Evolutionary conservation across 2,797 vertebrate genomes (phyloP), one percentile per base, ranked within the genome.

Genomic region (Anableps anableps): DNA sequence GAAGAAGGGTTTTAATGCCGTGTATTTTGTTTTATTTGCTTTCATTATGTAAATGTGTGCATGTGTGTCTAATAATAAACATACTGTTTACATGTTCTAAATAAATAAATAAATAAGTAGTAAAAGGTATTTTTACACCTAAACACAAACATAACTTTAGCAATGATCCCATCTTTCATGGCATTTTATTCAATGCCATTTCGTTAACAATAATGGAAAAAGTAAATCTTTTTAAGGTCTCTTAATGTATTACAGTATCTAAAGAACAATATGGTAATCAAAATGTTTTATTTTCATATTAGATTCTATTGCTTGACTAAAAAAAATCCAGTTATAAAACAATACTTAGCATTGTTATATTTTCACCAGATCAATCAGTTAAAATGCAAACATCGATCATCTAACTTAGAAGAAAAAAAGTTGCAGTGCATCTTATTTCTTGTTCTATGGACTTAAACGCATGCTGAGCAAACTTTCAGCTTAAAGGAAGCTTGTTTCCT

Each of bases 401-500:
- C 5, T n/a, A 29, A 38, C 10, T 62, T 13, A 26, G 34, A 0
- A 26, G 51, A 2, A 1, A 23, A 14, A 68, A 68, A 38, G 64
- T 36, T 66, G 7, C 62, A 21, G 34, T 13, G 10, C 0, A 41
- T 6, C 64, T 68, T 23, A 38, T 23, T 11, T 41, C 21, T 26
- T 68, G 7, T 66, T 21, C 4, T 66, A 21, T 36, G 34, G 36
- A 36, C 62, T 21, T 36, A 66, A 11, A 66, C 62, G 11, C 1
- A 19, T 72, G 16, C 5, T 9, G 38, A 64, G 10, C 26, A 23
- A 34, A 51, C 0, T 45, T 31, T n/a, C n/a, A 58, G 16, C 0
- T 17, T 26, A 55, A 21, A 43, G 55, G 75, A 77, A 76, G 34
- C 26, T 81, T 43, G 23, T 76, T 90, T 88, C 88, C 74, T 2